Percentiles rank a stretch among this genome's conserved stretches.
Conservation (phyloP, 30 jellyfish, hydroid and myxozoan genomes). For the Sanderia malayensis region DNA sequence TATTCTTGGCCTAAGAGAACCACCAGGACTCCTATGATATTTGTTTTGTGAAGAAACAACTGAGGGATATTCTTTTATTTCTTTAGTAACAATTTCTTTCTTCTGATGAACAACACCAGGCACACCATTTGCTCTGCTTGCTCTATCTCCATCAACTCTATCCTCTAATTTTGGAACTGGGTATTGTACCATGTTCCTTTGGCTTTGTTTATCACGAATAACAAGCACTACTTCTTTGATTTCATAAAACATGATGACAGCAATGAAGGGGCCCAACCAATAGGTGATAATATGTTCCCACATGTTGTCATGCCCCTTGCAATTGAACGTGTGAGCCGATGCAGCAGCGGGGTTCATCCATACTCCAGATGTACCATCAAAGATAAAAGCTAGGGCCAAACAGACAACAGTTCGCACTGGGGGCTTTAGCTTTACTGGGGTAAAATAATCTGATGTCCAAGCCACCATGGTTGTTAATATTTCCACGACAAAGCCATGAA, state of each 20-base stretch:
- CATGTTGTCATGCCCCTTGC: constrained; percentile 74
- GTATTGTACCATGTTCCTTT: too few species aligned
- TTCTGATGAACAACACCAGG: neutral
- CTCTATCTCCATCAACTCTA: neutral
- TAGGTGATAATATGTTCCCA: constrained; percentile 76
- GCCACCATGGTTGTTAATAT: constrained; percentile 49
- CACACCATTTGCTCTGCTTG: neutral
- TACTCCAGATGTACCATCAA: constrained; percentile 72
- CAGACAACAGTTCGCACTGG: constrained; percentile 68
- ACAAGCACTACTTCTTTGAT: constrained; percentile 1
- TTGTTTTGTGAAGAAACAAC: neutral
- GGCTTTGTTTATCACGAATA: neutral
- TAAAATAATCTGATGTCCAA: constrained; percentile 48
- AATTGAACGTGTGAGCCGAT: constrained; percentile 77
- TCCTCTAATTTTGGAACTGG: too few species aligned
- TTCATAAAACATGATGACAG: constrained; percentile 67
- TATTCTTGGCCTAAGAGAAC: constrained; percentile 41
- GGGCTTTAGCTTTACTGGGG: constrained; percentile 70
- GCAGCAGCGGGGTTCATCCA: constrained; percentile 98
- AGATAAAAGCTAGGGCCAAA: constrained; percentile 29
- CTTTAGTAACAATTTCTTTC: neutral
- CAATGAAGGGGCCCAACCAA: constrained; percentile 87
- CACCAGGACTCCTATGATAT: constrained; percentile 54
- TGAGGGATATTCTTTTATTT: neutral
- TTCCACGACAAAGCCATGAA: constrained; percentile 60